A percentile compares a stretch with the other conserved stretches of the same genome.
phyloP scores from a whole-genome alignment of 2,797 vertebrate genomes.

The Sorex maritimensis region DNA sequence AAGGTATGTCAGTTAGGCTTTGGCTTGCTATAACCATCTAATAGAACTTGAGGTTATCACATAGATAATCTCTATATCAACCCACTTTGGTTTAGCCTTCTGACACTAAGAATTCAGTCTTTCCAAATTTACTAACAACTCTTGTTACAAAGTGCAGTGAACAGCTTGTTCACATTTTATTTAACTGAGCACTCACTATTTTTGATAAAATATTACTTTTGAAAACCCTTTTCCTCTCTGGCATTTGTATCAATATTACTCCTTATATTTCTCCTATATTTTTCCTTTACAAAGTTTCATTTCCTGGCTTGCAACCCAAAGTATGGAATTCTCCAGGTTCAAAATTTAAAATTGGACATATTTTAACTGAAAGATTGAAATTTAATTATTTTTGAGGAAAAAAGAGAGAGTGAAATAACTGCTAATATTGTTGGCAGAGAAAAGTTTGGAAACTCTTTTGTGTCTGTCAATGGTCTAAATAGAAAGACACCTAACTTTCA shows the following conservation, averaged over 20 bases:
- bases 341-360: too few relatives aligned
- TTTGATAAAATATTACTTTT: not conserved
- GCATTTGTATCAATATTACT: not conserved
- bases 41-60: not conserved
- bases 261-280: too few relatives aligned
- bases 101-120: not conserved
- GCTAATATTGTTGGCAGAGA: not conserved
- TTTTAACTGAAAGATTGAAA: not conserved
- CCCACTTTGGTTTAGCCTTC: not conserved
- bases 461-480: not conserved
- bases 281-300: not conserved
- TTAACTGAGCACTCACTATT: not conserved
- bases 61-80: not conserved
- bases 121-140: not conserved
- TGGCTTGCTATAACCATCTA: not conserved
- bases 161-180: not conserved
- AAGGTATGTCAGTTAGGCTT: not conserved
- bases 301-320: not conserved
- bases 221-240: not conserved
- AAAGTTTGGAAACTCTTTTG: not conserved
- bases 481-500: slow-evolving; percentile 11
- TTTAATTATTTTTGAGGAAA: slow-evolving; percentile 20
- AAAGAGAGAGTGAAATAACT: not conserved
- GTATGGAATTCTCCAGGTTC: not conserved
- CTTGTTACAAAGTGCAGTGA: slow-evolving; percentile 31